A percentile compares a stretch with the other conserved stretches of the same genome.
Conservation (phyloP, 2,888 invertebrate species). For the Eilema caniola region DNA sequence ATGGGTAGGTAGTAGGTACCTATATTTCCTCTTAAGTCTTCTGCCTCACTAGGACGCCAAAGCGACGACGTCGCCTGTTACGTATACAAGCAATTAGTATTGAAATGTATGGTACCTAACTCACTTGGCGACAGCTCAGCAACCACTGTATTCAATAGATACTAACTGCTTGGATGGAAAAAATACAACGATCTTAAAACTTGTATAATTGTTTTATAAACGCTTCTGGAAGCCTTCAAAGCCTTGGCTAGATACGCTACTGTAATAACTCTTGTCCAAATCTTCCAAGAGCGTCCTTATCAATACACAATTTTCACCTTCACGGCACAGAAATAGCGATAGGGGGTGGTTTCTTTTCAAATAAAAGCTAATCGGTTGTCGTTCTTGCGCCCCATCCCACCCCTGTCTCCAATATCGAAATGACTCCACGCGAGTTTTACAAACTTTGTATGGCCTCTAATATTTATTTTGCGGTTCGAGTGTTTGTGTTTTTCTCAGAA, state of each 20-base stretch:
- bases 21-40: no score
- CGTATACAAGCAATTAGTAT: no score
- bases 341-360: conserved; percentile 2
- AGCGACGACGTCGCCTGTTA: no score
- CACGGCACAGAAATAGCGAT: conserved; percentile 5
- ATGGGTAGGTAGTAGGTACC: no score
- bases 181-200: not conserved
- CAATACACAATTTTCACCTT: conserved; percentile 13
- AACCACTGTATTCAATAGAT: no score
- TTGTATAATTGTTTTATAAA: not conserved
- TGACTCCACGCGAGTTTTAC: not conserved
- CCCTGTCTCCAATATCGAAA: not conserved
- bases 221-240: not conserved
- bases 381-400: not conserved
- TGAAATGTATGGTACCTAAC: no score
- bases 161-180: no score
- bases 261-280: not conserved
- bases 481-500: not conserved
- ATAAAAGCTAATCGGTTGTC: conserved; percentile 4
- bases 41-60: no score
- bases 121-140: no score
- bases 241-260: not conserved
- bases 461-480: conserved; percentile 1
- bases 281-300: not conserved
- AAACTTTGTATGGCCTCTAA: conserved; percentile 3